These are phyloP conservation scores for Carabus problematicus DNA, from an alignment of 2,888 invertebrate species.

Conservation along the genomic window DNA sequence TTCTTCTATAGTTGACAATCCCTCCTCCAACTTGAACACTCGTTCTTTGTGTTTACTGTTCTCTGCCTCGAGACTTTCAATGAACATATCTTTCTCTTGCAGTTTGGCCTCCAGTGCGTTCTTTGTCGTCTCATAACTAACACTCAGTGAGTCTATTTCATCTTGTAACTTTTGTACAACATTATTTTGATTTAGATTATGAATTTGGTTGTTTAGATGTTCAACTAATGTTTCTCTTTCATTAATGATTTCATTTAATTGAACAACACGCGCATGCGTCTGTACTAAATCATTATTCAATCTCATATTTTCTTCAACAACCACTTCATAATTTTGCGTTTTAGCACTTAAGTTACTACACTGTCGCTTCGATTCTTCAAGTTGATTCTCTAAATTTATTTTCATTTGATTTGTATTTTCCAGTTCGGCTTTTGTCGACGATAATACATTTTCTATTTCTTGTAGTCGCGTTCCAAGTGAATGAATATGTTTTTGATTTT, in stretches of 20 bases:
- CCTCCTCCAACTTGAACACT: constrained; percentile 71
- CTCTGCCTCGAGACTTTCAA: constrained; percentile 75
- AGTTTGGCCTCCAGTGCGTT: constrained; percentile 70
- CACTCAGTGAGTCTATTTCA: constrained; percentile 55
- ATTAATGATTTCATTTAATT: constrained; percentile 28
- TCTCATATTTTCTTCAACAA: constrained; percentile 61
- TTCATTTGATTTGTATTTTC: constrained; percentile 48
- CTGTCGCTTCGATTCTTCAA: constrained; percentile 45
- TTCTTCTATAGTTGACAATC: constrained; percentile 67
- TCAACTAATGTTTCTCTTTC: constrained; percentile 58
- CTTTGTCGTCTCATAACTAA: constrained; percentile 57
- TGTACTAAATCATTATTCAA: constrained; percentile 48
- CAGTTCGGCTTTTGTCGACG: constrained; percentile 1
- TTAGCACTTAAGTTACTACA: constrained; percentile 48
- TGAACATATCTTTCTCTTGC: constrained; percentile 76
- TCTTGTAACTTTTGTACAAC: constrained; percentile 55
- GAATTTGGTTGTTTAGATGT: constrained; percentile 55
- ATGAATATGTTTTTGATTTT: constrained; percentile 38
- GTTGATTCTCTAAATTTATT: constrained; percentile 42
- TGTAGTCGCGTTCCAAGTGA: constrained; percentile 44
- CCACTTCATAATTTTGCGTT: constrained; percentile 53
- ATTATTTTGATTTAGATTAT: constrained; percentile 45
- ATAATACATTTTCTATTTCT: constrained; percentile 45
- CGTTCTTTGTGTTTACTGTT: constrained; percentile 69
- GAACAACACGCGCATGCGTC: neutral